Evolutionary conservation across 1,140 invertebrate genomes (phyloP).

Genomic region (Hetaerina americana): DNA sequence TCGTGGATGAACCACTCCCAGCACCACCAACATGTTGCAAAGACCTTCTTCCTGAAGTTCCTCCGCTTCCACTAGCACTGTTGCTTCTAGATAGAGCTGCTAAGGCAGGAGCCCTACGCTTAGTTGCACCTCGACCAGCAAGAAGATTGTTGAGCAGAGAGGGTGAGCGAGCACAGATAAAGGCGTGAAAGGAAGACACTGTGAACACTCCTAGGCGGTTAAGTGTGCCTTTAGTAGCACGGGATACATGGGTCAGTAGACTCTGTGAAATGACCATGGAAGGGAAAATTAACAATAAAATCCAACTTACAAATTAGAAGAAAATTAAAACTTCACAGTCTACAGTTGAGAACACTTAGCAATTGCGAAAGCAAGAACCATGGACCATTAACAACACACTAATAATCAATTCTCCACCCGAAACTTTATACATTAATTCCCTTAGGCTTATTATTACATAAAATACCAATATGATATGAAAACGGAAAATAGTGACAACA

Average conservation of each 20-base stretch:
- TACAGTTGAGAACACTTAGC: too few relatives aligned
- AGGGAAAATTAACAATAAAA: constrained; percentile 16
- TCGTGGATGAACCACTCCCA: constrained; percentile 37
- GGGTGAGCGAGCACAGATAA: constrained; percentile 88
- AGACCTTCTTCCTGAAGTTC: constrained; percentile 56
- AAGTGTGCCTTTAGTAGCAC: constrained; percentile 84
- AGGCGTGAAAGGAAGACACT: constrained; percentile 94
- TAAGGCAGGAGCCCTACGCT: constrained; percentile 54
- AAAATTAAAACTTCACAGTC: too few relatives aligned
- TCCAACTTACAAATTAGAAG: constrained; percentile 8
- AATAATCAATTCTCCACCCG: too few relatives aligned
- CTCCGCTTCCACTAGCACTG: constrained; percentile 40
- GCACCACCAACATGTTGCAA: constrained; percentile 44
- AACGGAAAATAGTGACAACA: too few relatives aligned
- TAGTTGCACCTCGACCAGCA: constrained; percentile 77
- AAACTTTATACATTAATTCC: too few relatives aligned
- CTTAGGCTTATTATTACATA: too few relatives aligned
- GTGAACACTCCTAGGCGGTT: constrained; percentile 95
- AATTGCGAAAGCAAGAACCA: too few relatives aligned
- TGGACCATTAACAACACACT: too few relatives aligned
- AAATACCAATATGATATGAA: too few relatives aligned
- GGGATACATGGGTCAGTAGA: constrained; percentile 85
- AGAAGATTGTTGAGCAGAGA: constrained; percentile 84
- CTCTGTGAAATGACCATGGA: constrained; percentile 62
- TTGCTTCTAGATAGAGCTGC: constrained; percentile 71